Evolutionary conservation across 2,888 invertebrate species (phyloP), one percentile per base, ranked within the genome.

Genomic region (Nebria brevicollis): DNA sequence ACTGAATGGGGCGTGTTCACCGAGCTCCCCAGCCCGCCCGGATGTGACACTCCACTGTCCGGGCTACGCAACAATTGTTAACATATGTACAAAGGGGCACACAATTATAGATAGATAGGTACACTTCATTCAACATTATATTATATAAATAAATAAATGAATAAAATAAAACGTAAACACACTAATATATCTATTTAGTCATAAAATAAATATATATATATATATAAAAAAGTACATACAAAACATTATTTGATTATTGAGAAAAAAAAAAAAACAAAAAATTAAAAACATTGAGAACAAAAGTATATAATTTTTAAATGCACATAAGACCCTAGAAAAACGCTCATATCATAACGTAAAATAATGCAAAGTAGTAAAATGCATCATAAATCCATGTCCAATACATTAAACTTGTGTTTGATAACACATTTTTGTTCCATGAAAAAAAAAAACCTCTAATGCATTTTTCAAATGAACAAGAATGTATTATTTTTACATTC

Each of bases 1-100:
- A 88, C 88, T 81, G 88, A 85, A 25, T 76, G 81, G 66, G 81
- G 73, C 66, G 78, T 74, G 34, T 65, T 76, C 72, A 72, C 81
- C 77, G 88, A 87, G 83, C 86, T 86, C 85, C 87, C 88, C 85
- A 88, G 87, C 82, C 88, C 87, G 76, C 79, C 75, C 77, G 83
- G 83, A 85, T 80, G 80, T 34, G 77, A 72, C 68, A 82, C 77
- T 68, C 79, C 82, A 66, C 82, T 82, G 77, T 89, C 89, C 84
- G 89, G 89, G 88, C 89, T 89, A 89, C 75, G 72, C 43, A 89
- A 89, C 89, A 89, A 89, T 89, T 88, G 88, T 88, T 88, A 86
- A 84, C 81, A 86, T 85, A 87, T 88, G 86, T 88, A 88, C 88
- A 88, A 88, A 87, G 88, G 88, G 88, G 88, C 87, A 86, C 86